phyloP scores from a whole-genome alignment of 2,888 invertebrate species.

The Mechanitis mazaeus region DNA sequence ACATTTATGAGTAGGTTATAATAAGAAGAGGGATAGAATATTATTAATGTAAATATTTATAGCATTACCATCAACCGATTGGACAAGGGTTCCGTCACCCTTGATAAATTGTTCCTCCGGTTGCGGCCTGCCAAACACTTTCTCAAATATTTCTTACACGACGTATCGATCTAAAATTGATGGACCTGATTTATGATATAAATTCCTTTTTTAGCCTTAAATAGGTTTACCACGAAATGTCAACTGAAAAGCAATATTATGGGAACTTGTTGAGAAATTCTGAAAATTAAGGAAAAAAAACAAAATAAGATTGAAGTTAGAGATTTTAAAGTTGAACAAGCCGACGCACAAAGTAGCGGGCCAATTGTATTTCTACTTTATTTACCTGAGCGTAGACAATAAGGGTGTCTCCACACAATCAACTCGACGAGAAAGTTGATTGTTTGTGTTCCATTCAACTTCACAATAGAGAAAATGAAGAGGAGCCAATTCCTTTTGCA shows the following conservation, averaged over 20 bases:
- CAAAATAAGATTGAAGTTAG: slow-evolving; percentile 46
- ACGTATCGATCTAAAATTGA: slow-evolving; percentile 59
- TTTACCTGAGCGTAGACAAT: slow-evolving; percentile 71
- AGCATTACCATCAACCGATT: slow-evolving; percentile 73
- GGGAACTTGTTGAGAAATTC: not conserved
- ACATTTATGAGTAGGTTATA: slow-evolving; percentile 14
- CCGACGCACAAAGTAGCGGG: slow-evolving; percentile 57
- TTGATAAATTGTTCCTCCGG: slow-evolving; percentile 71
- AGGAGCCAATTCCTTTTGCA: slow-evolving; percentile 67
- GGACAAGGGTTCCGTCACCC: slow-evolving; percentile 68
- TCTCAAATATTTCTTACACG: slow-evolving; percentile 62
- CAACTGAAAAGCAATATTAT: slow-evolving; percentile 3
- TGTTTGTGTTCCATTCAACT: slow-evolving; percentile 70
- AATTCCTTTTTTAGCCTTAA: not conserved
- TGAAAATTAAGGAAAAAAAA: slow-evolving; percentile 29
- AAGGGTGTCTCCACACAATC: slow-evolving; percentile 70
- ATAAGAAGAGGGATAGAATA: slow-evolving; percentile 72
- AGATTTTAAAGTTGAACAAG: slow-evolving; percentile 63
- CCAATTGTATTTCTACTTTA: slow-evolving; percentile 63
- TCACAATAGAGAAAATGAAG: slow-evolving; percentile 74
- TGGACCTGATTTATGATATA: slow-evolving; percentile 57
- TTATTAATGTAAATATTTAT: slow-evolving; percentile 77
- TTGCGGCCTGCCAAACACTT: slow-evolving; percentile 62
- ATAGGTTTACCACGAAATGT: not conserved
- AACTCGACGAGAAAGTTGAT: slow-evolving; percentile 66